These are phyloP conservation scores for Holothuria leucospilota DNA, from an alignment of 53 echinoderm and acorn worm species.

Conservation along the genomic window DNA sequence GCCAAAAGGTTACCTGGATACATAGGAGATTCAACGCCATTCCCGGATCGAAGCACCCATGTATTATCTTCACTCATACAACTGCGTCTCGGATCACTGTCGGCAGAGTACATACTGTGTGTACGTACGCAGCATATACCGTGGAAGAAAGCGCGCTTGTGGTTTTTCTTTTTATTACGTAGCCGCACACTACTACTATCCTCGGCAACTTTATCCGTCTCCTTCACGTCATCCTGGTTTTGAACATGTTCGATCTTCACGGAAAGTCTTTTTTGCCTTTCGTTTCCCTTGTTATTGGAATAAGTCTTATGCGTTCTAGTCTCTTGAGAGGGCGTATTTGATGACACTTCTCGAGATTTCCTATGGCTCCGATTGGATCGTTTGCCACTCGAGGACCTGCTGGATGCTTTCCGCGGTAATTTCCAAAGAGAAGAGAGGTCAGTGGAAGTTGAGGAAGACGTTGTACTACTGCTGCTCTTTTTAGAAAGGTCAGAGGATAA, in stretches of 20 bases:
- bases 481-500: slow-evolving; percentile 15
- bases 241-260: background rate
- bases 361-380: background rate
- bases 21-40: slow-evolving; percentile 33
- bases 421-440: slow-evolving; percentile 48
- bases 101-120: slow-evolving; percentile 42
- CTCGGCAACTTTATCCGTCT: background rate
- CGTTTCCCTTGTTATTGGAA: background rate
- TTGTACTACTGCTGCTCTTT: slow-evolving; percentile 12
- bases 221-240: background rate
- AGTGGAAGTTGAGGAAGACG: slow-evolving; percentile 37
- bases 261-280: background rate
- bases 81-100: slow-evolving; percentile 24
- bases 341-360: background rate
- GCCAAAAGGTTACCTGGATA: background rate
- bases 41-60: slow-evolving; percentile 39
- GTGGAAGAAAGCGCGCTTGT: slow-evolving; percentile 36
- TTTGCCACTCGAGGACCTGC: slow-evolving; percentile 40
- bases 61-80: background rate
- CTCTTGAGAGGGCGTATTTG: background rate
- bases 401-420: slow-evolving; percentile 1
- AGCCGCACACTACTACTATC: slow-evolving; percentile 2
- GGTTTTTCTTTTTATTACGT: slow-evolving; percentile 21
- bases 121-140: slow-evolving; percentile 39
- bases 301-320: background rate